These are phyloP conservation scores for Mycalesis mineus DNA, from an alignment of 2,888 invertebrate species.

Conservation along the genomic window DNA sequence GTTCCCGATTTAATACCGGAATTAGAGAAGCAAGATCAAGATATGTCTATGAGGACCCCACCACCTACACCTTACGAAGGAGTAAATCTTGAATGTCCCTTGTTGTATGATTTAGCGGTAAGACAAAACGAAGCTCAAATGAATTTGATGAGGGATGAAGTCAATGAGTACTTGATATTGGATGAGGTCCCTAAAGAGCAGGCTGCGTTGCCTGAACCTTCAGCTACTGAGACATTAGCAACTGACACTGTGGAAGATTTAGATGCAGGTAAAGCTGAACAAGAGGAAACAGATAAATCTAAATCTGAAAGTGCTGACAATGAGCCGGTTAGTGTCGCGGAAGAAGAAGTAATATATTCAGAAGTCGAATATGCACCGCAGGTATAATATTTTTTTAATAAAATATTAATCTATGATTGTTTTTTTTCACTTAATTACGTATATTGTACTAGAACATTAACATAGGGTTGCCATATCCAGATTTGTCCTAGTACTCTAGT, in stretches of 20 bases:
- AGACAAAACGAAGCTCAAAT: slow-evolving; percentile 38
- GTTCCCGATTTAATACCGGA: slow-evolving; percentile 49
- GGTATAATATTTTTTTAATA: slow-evolving; percentile 42
- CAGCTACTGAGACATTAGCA: slow-evolving; percentile 42
- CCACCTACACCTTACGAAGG: slow-evolving; percentile 40
- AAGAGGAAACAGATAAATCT: slow-evolving; percentile 24
- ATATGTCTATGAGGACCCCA: slow-evolving; percentile 31
- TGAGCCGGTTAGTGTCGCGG: slow-evolving; percentile 23
- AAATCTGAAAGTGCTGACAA: slow-evolving; percentile 26
- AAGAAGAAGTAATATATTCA: slow-evolving; percentile 60
- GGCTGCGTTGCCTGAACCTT: slow-evolving; percentile 57
- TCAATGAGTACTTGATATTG: slow-evolving; percentile 51
- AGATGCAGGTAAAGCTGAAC: slow-evolving; percentile 16
- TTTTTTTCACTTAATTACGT: too few relatives aligned
- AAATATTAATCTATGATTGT: not conserved
- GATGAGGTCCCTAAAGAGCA: slow-evolving; percentile 55
- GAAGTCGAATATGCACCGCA: slow-evolving; percentile 60
- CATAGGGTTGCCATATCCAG: too few relatives aligned
- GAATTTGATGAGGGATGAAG: slow-evolving; percentile 39
- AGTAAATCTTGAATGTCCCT: slow-evolving; percentile 38
- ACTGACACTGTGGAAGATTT: slow-evolving; percentile 17
- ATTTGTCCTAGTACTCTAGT: too few relatives aligned
- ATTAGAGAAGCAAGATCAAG: slow-evolving; percentile 32
- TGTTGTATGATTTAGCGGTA: slow-evolving; percentile 38
- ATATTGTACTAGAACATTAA: too few relatives aligned